Evolutionary conservation across 2,797 vertebrate genomes (phyloP).

Genomic region (Enteromius anoplus): DNA sequence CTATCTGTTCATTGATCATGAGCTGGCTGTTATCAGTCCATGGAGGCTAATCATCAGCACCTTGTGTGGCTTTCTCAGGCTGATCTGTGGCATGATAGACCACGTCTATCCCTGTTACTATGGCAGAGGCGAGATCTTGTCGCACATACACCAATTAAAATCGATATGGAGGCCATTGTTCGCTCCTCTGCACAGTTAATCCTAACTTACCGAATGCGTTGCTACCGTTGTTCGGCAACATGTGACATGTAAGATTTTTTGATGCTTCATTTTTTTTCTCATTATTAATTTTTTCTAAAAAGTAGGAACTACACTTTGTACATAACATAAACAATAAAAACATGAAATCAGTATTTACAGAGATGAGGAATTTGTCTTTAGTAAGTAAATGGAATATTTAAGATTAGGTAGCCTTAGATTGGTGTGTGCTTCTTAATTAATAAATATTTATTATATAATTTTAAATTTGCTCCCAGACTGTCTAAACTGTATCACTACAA

Average conservation of each 20-base stretch:
- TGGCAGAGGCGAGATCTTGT: slow-evolving; percentile 76
- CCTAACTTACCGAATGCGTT: slow-evolving; percentile 41
- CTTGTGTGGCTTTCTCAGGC: slow-evolving; percentile 73
- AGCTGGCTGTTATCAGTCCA: slow-evolving; percentile 75
- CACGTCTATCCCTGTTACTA: slow-evolving; percentile 53
- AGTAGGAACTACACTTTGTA: not conserved
- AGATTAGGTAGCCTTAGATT: not conserved
- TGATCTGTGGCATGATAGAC: slow-evolving; percentile 76
- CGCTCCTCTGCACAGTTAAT: slow-evolving; percentile 72
- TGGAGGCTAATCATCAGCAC: slow-evolving; percentile 77
- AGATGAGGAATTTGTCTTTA: not conserved
- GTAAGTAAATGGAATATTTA: not conserved
- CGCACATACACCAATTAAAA: slow-evolving; percentile 79
- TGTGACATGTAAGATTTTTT: not conserved
- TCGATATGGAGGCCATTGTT: slow-evolving; percentile 72
- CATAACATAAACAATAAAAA: not conserved
- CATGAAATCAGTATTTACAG: not conserved
- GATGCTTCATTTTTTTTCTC: not conserved
- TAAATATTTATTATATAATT: not conserved
- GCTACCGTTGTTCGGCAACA: slow-evolving; percentile 38
- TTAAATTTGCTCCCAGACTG: not conserved
- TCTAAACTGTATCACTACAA: not conserved
- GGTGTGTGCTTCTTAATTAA: not conserved
- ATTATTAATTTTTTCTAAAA: not conserved
- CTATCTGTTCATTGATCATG: slow-evolving; percentile 73